phyloP scores from a whole-genome alignment of 1,140 invertebrate genomes.

The Ganaspis sp. region DNA sequence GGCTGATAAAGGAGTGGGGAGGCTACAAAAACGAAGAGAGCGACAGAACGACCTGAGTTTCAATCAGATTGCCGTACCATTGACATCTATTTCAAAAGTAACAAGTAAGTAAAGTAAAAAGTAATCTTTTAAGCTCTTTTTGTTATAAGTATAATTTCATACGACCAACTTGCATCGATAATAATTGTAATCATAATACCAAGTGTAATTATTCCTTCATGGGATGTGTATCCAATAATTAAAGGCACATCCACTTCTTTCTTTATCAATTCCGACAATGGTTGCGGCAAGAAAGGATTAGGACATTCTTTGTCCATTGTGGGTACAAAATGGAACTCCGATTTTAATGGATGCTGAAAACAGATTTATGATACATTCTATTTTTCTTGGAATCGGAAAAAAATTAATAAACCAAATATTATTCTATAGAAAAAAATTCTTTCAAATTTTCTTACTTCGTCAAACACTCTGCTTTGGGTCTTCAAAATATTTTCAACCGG shows the following conservation, averaged over 20 bases:
- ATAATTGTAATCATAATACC: slow-evolving; percentile 44
- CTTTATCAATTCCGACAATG: slow-evolving; percentile 60
- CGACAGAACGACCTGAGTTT: no score
- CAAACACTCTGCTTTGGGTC: slow-evolving; percentile 66
- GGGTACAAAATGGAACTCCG: slow-evolving; percentile 41
- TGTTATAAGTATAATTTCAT: background rate
- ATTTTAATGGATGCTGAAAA: background rate
- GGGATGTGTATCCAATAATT: slow-evolving; percentile 78
- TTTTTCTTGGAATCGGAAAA: no score
- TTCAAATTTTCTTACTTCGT: slow-evolving; percentile 31
- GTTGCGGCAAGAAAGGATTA: slow-evolving; percentile 62
- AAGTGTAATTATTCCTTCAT: slow-evolving; percentile 77
- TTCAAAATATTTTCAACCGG: slow-evolving; percentile 78
- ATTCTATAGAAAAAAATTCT: slow-evolving; percentile 50
- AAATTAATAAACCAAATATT: no score
- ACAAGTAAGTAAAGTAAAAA: no score
- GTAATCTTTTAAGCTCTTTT: no score
- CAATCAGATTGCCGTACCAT: no score
- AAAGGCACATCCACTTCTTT: slow-evolving; percentile 77
- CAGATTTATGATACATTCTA: no score
- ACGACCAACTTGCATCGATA: no score
- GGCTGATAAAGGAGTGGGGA: no score
- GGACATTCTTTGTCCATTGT: slow-evolving; percentile 46
- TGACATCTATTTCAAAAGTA: no score
- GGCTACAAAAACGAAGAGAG: no score